Percentiles rank a stretch among this genome's conserved stretches.
Evolutionary conservation across 1,140 invertebrate species (phyloP).

Genomic region (Alviniconcha marisindica): DNA sequence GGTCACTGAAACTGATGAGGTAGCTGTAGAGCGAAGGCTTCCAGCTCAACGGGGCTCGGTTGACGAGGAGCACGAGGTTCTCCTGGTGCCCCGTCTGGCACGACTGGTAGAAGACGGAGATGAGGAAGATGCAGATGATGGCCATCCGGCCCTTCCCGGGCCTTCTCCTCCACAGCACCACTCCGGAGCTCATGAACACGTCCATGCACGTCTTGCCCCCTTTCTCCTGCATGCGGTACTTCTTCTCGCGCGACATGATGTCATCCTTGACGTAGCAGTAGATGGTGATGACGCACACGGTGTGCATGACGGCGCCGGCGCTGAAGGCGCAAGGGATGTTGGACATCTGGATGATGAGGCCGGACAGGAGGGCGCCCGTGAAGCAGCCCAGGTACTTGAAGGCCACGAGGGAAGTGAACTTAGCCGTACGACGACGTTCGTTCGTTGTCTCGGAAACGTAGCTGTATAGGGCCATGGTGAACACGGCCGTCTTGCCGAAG

Average conservation of each 20-base stretch:
- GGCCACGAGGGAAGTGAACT: constrained; percentile 69
- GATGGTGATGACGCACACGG: constrained; percentile 15
- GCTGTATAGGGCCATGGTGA: constrained; percentile 74
- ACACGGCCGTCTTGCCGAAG: constrained; percentile 73
- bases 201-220: constrained; percentile 21
- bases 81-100: constrained; percentile 23
- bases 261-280: constrained; percentile 24
- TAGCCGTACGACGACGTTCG: constrained; percentile 62
- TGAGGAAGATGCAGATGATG: constrained; percentile 35
- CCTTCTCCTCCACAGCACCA: neutral
- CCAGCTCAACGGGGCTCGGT: constrained; percentile 69
- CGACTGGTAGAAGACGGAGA: constrained; percentile 32
- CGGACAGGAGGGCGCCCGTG: constrained; percentile 20
- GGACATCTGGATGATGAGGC: constrained; percentile 25
- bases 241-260: neutral
- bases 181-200: constrained; percentile 64
- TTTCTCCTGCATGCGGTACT: constrained; percentile 25
- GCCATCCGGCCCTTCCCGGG: neutral
- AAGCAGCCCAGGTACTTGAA: constrained; percentile 75
- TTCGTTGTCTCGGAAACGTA: constrained; percentile 70
- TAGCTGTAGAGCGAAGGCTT: constrained; percentile 73
- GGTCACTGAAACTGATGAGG: constrained; percentile 63
- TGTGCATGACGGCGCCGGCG: constrained; percentile 21
- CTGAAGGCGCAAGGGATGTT: constrained; percentile 33
- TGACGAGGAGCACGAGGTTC: constrained; percentile 49